Base-by-base conservation (phyloP, 2,888 invertebrate species). In the Perizoma affinitatum region DNA sequence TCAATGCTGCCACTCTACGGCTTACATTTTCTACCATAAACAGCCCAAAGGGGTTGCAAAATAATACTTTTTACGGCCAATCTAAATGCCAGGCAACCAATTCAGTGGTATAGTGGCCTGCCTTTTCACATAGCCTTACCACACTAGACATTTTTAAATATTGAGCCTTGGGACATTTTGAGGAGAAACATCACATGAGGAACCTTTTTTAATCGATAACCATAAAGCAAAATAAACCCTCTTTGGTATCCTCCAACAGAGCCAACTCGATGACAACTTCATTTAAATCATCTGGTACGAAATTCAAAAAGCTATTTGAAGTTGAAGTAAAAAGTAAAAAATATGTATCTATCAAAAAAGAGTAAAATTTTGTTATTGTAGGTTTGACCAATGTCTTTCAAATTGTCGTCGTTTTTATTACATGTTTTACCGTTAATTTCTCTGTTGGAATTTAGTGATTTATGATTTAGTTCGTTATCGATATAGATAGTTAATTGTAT, bases 321-420 rank as follows among this genome's bases (percentile, higher is more conserved):
- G 83, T 84, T 58, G 58, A 69, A 61, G 63, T 66, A 53, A 62
- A 56, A 64, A 65, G 61, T 65, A 67, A 65, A 66, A 63, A 61
- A 61, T 61, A 65, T 66, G 63, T 62, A 67, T 82, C 90, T 82
- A 86, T 90, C 90, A 90, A 87, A 90, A 89, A 89, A 86, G 84
- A 85, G 83, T 80, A 88, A 91, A 90, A 90, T 84, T 89, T 89
- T 90, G 83, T 87, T 88, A 89, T 86, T 84, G 84, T 88, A 89
- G 87, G 89, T 90, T 91, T 87, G 88, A 89, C 82, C 79, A 87
- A 91, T 88, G 88, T 86, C 86, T 90, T 88, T 88, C 84, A 90
- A 90, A 88, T 90, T 90, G 87, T 88, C 86, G 82, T 87, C 85
- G 82, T 89, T 90, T 90, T 84, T 91, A 87, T 84, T 88, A 80